Percentiles rank a stretch among this genome's conserved stretches.
Evolutionary conservation across 2,888 invertebrate genomes (phyloP).

Genomic region (Nomada lathburiana): DNA sequence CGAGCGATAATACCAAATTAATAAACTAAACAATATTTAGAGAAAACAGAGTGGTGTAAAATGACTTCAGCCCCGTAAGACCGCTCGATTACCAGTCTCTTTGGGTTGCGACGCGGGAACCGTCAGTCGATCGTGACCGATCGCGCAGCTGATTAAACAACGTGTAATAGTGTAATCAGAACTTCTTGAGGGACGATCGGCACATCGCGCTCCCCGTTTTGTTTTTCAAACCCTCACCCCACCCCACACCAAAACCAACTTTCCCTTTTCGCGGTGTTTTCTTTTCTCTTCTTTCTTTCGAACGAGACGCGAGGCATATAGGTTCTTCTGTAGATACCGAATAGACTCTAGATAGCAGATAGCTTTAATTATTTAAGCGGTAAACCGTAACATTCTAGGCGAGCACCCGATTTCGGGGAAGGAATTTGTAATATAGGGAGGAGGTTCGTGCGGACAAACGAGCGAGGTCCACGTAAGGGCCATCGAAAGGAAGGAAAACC

Average conservation of each 20-base stretch:
- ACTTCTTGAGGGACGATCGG: constrained; percentile 18
- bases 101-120: constrained; percentile 52
- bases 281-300: constrained; percentile 74
- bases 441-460: constrained; percentile 70
- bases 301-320: constrained; percentile 75
- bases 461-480: constrained; percentile 59
- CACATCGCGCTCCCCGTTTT: not conserved
- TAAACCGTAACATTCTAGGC: constrained; percentile 76
- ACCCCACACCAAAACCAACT: not conserved
- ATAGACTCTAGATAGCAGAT: constrained; percentile 82
- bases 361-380: constrained; percentile 84
- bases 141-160: constrained; percentile 34
- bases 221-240: not conserved
- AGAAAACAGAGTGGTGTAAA: not conserved
- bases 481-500: constrained; percentile 77
- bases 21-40: not conserved
- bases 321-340: constrained; percentile 83
- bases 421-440: constrained; percentile 73
- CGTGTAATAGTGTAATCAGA: constrained; percentile 26
- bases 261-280: not conserved
- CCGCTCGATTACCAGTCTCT: constrained; percentile 55
- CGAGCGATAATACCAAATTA: constrained; percentile 9
- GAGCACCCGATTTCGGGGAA: constrained; percentile 67
- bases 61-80: constrained; percentile 54
- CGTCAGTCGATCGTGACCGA: constrained; percentile 56